A percentile compares a stretch with the other conserved stretches of the same genome.
Conservation (phyloP, 1,140 invertebrate species). For the Tetragnatha versicolor region DNA sequence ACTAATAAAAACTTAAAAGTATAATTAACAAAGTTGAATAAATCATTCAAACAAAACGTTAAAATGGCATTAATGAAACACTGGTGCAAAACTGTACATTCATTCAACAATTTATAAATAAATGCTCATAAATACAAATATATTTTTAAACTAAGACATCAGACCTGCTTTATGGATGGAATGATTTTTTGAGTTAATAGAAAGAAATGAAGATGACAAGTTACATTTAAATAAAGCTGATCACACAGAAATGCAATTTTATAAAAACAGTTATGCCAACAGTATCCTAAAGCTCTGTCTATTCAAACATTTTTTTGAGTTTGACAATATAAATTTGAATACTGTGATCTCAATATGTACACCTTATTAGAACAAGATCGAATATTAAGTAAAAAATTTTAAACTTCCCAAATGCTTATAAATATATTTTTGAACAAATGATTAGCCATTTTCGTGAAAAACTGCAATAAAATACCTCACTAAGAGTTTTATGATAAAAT, state of each 20-base stretch:
- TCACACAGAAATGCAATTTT: too few species aligned
- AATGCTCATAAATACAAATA: background rate
- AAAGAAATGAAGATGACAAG: background rate
- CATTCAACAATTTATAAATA: background rate
- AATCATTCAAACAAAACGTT: background rate
- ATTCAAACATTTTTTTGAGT: too few species aligned
- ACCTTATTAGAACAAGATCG: background rate
- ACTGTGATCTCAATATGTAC: too few species aligned
- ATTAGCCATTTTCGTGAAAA: background rate
- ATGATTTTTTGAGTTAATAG: background rate
- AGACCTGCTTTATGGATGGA: too few species aligned
- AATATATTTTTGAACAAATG: background rate
- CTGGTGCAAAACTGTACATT: background rate
- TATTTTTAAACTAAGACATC: too few species aligned
- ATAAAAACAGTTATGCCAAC: too few species aligned
- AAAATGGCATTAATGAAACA: constrained; percentile 2
- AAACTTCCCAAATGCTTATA: background rate
- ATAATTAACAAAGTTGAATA: constrained; percentile 22
- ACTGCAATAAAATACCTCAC: background rate
- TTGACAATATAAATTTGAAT: too few species aligned
- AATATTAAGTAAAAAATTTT: background rate
- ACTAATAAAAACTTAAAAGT: constrained; percentile 7
- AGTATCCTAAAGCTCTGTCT: too few species aligned
- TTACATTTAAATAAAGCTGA: background rate
- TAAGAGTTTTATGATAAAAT: background rate